A percentile compares a stretch with the other conserved stretches of the same genome.
Conservation (phyloP, 2,797 vertebrate genomes). For the Cirrhinus mrigala region DNA sequence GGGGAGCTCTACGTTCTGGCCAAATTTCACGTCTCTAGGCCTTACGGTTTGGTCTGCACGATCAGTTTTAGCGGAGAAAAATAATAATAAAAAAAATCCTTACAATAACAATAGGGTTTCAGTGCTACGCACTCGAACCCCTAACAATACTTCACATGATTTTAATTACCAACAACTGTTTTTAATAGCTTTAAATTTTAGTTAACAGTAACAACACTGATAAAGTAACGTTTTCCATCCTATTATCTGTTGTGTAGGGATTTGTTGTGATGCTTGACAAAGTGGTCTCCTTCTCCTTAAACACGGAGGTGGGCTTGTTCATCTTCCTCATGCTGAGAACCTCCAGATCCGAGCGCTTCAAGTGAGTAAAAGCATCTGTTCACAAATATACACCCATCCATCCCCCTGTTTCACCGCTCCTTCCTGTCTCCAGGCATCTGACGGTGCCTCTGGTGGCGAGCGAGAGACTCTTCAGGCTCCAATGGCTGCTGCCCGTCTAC, state of each 20-base stretch:
- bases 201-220: not conserved
- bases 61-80: too few relatives aligned
- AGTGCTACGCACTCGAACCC: too few relatives aligned
- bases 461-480: conserved; percentile 71
- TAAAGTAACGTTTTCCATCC: not conserved
- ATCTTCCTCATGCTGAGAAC: conserved; percentile 72
- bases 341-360: conserved; percentile 72
- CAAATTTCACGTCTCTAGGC: too few relatives aligned
- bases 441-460: conserved; percentile 68
- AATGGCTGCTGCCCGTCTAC: conserved; percentile 77
- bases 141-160: too few relatives aligned
- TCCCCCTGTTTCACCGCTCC: not conserved
- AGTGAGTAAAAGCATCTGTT: conserved; percentile 62
- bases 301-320: conserved; percentile 69
- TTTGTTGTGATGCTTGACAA: conserved; percentile 78
- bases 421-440: conserved; percentile 66
- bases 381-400: not conserved
- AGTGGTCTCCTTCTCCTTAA: conserved; percentile 77
- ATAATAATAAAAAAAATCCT: too few relatives aligned
- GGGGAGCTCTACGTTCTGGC: too few relatives aligned
- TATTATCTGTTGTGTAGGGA: conserved; percentile 65
- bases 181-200: not conserved
- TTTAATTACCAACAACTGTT: not conserved
- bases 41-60: too few relatives aligned
- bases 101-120: too few relatives aligned